Evolutionary conservation across 1,140 invertebrate genomes (phyloP).

Genomic region (Dolichoris vasculosae): DNA sequence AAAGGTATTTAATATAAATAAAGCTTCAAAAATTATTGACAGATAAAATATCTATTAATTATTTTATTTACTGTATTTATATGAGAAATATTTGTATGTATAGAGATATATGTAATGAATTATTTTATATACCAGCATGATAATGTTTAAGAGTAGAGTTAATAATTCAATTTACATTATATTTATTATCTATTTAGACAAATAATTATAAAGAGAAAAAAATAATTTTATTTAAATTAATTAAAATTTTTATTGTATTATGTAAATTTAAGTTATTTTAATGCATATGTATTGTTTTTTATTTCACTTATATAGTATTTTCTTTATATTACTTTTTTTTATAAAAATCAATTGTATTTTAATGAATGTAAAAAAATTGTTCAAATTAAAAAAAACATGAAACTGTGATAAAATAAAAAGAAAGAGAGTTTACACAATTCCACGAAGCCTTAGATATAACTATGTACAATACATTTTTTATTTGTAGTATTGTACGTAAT

Average conservation of each 20-base stretch:
- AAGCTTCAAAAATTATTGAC: background rate
- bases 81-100: background rate
- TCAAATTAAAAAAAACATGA: constrained; percentile 6
- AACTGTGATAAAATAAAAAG: constrained; percentile 35
- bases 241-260: background rate
- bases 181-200: no score
- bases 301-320: no score
- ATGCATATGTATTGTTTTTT: no score
- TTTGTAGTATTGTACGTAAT: no score
- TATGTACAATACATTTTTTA: background rate
- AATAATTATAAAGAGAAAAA: no score
- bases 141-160: no score
- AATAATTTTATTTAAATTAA: no score
- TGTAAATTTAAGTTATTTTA: no score
- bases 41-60: background rate
- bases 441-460: background rate
- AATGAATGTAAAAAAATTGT: background rate
- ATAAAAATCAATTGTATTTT: background rate
- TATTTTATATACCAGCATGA: no score
- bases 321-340: background rate
- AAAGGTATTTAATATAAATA: background rate
- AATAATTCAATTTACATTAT: no score
- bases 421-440: background rate
- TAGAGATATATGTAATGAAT: background rate
- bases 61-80: background rate